These are phyloP conservation scores for Yponomeuta sedellus DNA, from an alignment of 2,888 invertebrate genomes.

Conservation along the genomic window DNA sequence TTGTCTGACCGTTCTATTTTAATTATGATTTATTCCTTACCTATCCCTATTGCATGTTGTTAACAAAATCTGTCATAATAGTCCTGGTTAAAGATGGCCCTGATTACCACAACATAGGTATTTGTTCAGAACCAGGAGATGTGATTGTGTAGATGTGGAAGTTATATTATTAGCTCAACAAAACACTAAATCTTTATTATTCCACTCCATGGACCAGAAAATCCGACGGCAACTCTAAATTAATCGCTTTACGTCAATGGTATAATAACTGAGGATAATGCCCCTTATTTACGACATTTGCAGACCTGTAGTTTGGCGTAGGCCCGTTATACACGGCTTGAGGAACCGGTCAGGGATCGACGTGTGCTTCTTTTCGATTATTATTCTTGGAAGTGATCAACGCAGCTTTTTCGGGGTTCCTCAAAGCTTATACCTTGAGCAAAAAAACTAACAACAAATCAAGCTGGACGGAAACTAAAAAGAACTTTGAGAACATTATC, in stretches of 20 bases:
- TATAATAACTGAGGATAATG: not conserved
- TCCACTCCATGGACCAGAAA: not conserved
- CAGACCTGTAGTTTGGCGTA: not conserved
- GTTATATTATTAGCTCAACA: not conserved
- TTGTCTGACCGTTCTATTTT: too few relatives aligned
- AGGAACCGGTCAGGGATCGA: not conserved
- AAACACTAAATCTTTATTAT: not conserved
- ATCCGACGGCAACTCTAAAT: not conserved
- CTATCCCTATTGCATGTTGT: too few relatives aligned
- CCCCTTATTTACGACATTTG: not conserved
- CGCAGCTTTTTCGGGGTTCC: not conserved
- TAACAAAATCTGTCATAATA: too few relatives aligned
- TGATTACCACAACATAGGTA: too few relatives aligned
- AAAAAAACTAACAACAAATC: not conserved
- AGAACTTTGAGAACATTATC: too few relatives aligned
- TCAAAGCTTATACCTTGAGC: not conserved
- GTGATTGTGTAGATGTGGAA: too few relatives aligned
- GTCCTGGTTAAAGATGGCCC: too few relatives aligned
- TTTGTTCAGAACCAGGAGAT: too few relatives aligned
- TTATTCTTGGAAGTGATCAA: not conserved
- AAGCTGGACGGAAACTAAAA: too few relatives aligned
- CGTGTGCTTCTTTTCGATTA: slow-evolving; percentile 1
- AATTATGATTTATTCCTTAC: too few relatives aligned
- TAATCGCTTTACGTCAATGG: not conserved
- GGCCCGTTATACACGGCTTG: not conserved